Evolutionary conservation across 2,113 vertebrate species (phyloP).

Genomic region (Apteryx owenii): DNA sequence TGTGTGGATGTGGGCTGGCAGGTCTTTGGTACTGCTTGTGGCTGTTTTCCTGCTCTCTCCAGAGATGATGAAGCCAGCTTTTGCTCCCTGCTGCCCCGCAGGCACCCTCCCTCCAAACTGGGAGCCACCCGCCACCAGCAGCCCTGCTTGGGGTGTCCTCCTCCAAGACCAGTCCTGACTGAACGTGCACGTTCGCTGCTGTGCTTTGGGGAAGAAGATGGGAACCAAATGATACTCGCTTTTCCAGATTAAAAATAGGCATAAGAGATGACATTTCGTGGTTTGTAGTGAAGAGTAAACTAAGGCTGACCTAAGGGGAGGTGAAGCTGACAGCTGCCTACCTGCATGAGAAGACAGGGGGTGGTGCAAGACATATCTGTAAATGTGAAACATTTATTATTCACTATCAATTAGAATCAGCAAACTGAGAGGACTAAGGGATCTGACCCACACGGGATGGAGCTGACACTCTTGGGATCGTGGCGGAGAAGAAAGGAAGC

Average conservation of each 20-base stretch:
- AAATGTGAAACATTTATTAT: not conserved
- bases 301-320: not conserved
- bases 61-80: too few species aligned
- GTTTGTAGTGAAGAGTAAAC: not conserved
- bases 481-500: not conserved
- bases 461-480: too few species aligned
- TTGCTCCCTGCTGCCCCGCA: not conserved
- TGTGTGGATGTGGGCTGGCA: not conserved
- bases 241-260: too few species aligned
- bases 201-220: too few species aligned
- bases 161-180: not conserved
- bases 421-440: not conserved
- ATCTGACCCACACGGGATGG: too few species aligned
- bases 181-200: not conserved
- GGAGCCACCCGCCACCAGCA: not conserved
- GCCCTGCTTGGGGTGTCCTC: not conserved
- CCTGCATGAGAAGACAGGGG: not conserved
- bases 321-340: not conserved
- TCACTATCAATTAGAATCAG: not conserved
- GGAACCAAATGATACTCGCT: too few species aligned
- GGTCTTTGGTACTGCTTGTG: not conserved
- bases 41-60: not conserved
- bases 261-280: too few species aligned
- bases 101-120: not conserved
- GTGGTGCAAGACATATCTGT: fast-evolving